Percentiles rank a stretch among this genome's conserved stretches.
Conservation (phyloP, 2,113 vertebrate species). For the Uria aalge region DNA sequence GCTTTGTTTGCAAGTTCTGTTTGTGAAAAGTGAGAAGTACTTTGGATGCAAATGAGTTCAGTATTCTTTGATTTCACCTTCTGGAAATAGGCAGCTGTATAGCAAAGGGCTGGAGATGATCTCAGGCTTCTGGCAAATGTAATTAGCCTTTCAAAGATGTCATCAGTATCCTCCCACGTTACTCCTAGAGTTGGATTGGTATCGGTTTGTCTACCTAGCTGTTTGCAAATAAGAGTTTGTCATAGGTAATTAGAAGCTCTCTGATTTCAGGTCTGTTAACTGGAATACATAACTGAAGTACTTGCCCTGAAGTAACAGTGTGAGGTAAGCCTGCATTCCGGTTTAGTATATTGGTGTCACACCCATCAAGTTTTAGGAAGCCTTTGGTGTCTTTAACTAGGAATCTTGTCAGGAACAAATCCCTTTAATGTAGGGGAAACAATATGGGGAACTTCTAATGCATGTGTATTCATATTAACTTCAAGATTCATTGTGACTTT, state of each 20-base stretch:
- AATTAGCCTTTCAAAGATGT: conserved; percentile 3
- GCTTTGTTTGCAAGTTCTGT: background rate
- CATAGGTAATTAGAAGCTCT: background rate
- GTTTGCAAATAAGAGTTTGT: conserved; percentile 23
- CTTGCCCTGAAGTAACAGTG: conserved; percentile 3
- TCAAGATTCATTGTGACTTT: background rate
- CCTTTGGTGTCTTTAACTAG: background rate
- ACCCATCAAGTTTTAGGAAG: background rate
- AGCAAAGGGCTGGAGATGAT: background rate
- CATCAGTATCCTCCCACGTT: background rate
- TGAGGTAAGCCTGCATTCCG: background rate
- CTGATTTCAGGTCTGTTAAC: background rate
- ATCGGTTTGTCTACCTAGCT: background rate
- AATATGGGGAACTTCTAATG: background rate
- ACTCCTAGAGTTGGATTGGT: background rate
- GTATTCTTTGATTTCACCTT: conserved; percentile 5
- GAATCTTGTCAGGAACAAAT: background rate
- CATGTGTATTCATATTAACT: rapidly evolving
- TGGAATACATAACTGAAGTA: background rate
- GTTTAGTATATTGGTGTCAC: background rate
- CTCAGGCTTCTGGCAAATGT: background rate
- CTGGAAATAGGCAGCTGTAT: background rate
- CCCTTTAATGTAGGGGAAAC: background rate
- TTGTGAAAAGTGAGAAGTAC: background rate
- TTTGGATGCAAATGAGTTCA: background rate